Evolutionary conservation across 1,140 invertebrate genomes (phyloP).

Genomic region (Gryllus bimaculatus): DNA sequence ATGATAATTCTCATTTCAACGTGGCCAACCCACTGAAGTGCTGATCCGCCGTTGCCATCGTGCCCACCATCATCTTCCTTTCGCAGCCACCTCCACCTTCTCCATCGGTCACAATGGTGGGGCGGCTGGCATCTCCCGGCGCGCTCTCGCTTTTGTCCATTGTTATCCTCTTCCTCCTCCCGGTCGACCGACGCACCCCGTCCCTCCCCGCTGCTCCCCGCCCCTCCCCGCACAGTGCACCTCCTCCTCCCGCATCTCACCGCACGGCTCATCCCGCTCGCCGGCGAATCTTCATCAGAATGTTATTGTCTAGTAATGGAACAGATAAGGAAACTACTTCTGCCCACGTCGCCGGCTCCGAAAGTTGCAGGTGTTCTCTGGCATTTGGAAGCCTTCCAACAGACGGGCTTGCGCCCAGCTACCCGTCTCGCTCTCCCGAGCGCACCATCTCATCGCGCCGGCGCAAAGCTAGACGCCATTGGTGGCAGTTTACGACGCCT

Average conservation of each 20-base stretch:
- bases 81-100: neutral
- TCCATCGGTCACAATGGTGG: neutral
- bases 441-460: too few relatives aligned
- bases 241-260: too few relatives aligned
- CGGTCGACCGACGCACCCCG: neutral
- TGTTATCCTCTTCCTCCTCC: neutral
- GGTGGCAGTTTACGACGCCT: too few relatives aligned
- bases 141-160: neutral
- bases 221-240: too few relatives aligned
- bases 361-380: neutral
- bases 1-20: too few relatives aligned
- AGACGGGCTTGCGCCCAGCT: too few relatives aligned
- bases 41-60: too few relatives aligned
- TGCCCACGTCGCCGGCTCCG: neutral
- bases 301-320: constrained; percentile 5
- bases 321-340: constrained; percentile 1
- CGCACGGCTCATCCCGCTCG: neutral
- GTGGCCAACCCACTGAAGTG: too few relatives aligned
- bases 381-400: too few relatives aligned
- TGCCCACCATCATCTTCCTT: neutral
- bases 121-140: neutral
- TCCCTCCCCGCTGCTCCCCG: neutral
- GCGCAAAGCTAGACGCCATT: too few relatives aligned
- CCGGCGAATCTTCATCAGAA: constrained; percentile 3
- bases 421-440: too few relatives aligned